phyloP scores from a whole-genome alignment of 2,888 invertebrate species.

The Chouioia cunea region DNA sequence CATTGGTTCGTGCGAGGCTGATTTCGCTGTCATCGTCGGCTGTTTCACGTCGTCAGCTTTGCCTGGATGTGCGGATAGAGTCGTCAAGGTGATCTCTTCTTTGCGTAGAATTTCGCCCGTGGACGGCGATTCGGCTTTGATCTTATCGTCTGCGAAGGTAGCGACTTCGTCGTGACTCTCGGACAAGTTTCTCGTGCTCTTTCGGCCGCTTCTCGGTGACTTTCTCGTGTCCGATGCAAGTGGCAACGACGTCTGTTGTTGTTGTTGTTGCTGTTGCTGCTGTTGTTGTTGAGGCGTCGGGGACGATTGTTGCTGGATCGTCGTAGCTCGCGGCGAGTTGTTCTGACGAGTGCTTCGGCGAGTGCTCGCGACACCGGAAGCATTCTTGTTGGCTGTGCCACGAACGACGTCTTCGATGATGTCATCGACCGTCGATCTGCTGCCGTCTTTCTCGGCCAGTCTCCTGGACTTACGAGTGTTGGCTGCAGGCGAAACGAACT shows the following conservation, averaged over 20 bases:
- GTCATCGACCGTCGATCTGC: conserved; percentile 85
- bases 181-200: conserved; percentile 75
- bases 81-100: conserved; percentile 8
- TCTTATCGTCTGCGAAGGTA: conserved; percentile 75
- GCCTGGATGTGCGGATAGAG: conserved; percentile 48
- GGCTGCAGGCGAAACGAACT: conserved; percentile 74
- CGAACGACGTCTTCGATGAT: conserved; percentile 91
- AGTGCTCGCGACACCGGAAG: conserved; percentile 67
- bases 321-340: conserved; percentile 57
- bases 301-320: conserved; percentile 30
- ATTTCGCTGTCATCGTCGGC: conserved; percentile 50
- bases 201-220: conserved; percentile 76
- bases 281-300: conserved; percentile 60
- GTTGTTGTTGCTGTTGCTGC: conserved; percentile 59
- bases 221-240: conserved; percentile 69
- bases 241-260: conserved; percentile 45
- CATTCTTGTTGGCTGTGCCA: conserved; percentile 71
- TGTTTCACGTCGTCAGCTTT: conserved; percentile 53
- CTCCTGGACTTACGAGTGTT: conserved; percentile 87
- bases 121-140: conserved; percentile 49
- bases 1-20: conserved; percentile 71
- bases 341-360: conserved; percentile 74
- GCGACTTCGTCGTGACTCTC: conserved; percentile 76
- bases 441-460: conserved; percentile 82
- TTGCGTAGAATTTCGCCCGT: conserved; percentile 17